These are phyloP conservation scores for Cettia cetti DNA, from an alignment of 2,113 vertebrate genomes.

Conservation along the genomic window DNA sequence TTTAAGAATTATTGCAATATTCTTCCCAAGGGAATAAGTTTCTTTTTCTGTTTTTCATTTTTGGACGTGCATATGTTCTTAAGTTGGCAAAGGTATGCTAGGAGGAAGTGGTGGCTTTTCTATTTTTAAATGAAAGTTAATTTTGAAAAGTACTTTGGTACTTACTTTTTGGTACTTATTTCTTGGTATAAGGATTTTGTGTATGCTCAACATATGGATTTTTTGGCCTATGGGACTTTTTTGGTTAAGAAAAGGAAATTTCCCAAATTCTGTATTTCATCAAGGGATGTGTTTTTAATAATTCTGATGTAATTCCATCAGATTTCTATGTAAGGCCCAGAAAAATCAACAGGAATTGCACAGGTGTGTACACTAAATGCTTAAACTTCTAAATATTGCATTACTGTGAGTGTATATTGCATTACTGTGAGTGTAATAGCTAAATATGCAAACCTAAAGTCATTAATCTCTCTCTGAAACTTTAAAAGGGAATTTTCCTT, in stretches of 20 bases:
- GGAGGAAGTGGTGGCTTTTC: neutral
- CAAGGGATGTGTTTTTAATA: neutral
- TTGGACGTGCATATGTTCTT: neutral
- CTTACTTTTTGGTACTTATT: neutral
- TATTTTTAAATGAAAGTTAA: neutral
- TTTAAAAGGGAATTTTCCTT: neutral
- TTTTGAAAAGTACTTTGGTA: neutral
- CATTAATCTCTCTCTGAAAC: neutral
- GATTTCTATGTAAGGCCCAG: neutral
- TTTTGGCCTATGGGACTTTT: rapidly evolving
- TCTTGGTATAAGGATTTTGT: neutral
- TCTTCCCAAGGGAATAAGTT: neutral
- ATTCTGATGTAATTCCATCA: neutral
- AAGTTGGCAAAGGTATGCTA: neutral
- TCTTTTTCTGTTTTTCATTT: neutral
- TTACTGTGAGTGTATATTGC: neutral
- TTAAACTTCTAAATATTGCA: neutral
- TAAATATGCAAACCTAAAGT: rapidly evolving
- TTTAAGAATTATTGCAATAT: neutral
- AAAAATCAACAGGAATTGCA: neutral
- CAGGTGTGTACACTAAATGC: neutral
- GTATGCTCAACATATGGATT: neutral
- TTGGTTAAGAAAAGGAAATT: neutral
- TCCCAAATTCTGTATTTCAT: neutral
- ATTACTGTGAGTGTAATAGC: neutral